Conservation (phyloP, 2,888 invertebrate species). For the Limnephilus marmoratus region DNA sequence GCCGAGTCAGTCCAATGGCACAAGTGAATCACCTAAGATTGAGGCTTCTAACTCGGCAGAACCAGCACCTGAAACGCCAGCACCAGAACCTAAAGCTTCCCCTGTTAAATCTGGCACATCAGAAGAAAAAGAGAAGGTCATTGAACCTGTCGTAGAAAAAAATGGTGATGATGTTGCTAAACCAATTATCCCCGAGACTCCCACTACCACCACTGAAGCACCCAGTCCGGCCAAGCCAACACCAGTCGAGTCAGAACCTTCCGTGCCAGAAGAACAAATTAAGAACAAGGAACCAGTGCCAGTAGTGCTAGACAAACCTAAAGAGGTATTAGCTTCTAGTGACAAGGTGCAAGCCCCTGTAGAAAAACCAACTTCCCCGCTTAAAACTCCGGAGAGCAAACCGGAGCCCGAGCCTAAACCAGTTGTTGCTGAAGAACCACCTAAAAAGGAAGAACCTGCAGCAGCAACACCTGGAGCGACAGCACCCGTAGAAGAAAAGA, state of each 20-base stretch:
- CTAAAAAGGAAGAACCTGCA: constrained; percentile 71
- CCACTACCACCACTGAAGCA: constrained; percentile 6
- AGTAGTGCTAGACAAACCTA: constrained; percentile 34
- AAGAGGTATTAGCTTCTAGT: constrained; percentile 33
- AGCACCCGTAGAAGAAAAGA: constrained; percentile 68
- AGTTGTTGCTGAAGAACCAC: constrained; percentile 67
- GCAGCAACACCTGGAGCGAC: constrained; percentile 67
- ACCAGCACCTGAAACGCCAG: background rate
- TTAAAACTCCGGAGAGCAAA: constrained; percentile 46
- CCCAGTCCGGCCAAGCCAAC: constrained; percentile 32
- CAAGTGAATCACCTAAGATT: constrained; percentile 73
- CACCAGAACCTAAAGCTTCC: background rate
- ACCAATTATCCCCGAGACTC: constrained; percentile 28
- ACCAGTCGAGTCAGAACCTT: constrained; percentile 11
- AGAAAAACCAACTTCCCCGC: constrained; percentile 44
- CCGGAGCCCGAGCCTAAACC: constrained; percentile 22
- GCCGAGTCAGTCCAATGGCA: constrained; percentile 72
- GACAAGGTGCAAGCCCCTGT: constrained; percentile 20
- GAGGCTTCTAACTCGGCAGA: constrained; percentile 29
- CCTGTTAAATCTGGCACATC: constrained; percentile 23
- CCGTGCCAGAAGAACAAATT: background rate
- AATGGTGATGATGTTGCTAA: constrained; percentile 11
- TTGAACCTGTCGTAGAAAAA: background rate
- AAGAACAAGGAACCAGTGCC: constrained; percentile 36
- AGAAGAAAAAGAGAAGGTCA: constrained; percentile 36